phyloP scores from a whole-genome alignment of 1,140 invertebrate species.

The Aphaenogaster floridana region DNA sequence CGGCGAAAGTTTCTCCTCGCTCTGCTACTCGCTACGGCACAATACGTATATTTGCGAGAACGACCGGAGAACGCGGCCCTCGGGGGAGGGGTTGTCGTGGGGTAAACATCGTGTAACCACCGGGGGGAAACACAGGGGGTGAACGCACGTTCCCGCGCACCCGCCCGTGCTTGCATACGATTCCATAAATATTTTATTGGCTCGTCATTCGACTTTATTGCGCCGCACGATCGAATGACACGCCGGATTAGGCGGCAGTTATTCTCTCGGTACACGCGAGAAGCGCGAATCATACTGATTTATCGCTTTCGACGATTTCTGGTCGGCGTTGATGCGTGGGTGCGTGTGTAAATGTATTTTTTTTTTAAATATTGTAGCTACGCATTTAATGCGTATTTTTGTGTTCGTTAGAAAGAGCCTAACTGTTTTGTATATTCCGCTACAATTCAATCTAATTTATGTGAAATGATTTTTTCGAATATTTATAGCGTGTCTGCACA shows the following conservation, averaged over 20 bases:
- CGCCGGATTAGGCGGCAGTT: slow-evolving; percentile 68
- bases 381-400: too few relatives aligned
- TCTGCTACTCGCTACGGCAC: slow-evolving; percentile 50
- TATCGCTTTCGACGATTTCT: slow-evolving; percentile 29
- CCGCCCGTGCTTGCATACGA: slow-evolving; percentile 74
- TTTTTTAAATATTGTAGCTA: background rate
- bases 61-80: slow-evolving; percentile 13
- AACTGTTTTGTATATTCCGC: background rate
- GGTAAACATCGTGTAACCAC: slow-evolving; percentile 84
- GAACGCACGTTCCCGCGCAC: slow-evolving; percentile 63
- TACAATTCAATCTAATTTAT: background rate
- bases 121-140: slow-evolving; percentile 75
- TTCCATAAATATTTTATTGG: slow-evolving; percentile 87
- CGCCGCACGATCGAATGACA: slow-evolving; percentile 79
- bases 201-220: slow-evolving; percentile 85
- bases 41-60: slow-evolving; percentile 43
- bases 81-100: slow-evolving; percentile 68
- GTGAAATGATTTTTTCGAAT: background rate
- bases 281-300: slow-evolving; percentile 37
- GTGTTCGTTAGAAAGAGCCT: background rate
- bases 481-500: background rate
- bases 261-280: slow-evolving; percentile 33
- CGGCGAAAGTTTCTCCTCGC: slow-evolving; percentile 35
- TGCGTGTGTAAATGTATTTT: slow-evolving; percentile 12
- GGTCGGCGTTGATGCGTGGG: background rate